These are phyloP conservation scores for Apteryx owenii DNA, from an alignment of 2,113 vertebrate genomes.

Conservation along the genomic window DNA sequence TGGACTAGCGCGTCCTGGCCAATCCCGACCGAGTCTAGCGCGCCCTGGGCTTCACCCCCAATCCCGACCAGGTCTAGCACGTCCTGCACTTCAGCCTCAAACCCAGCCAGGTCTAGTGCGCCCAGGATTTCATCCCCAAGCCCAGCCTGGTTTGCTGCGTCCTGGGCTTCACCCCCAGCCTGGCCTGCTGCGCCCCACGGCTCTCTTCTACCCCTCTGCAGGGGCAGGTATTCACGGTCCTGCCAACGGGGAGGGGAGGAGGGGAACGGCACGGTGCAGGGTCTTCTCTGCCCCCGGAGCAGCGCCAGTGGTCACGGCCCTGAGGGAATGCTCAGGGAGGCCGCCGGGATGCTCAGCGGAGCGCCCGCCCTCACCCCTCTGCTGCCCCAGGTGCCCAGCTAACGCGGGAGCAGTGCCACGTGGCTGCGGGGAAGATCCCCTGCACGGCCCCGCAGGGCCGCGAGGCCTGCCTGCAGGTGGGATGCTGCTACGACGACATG, in stretches of 20 bases:
- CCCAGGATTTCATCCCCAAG: background rate
- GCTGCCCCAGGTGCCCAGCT: background rate
- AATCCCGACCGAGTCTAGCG: background rate
- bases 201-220: background rate
- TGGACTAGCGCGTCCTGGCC: background rate
- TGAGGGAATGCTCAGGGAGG: background rate
- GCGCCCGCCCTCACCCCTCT: rapidly evolving
- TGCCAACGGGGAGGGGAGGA: rapidly evolving
- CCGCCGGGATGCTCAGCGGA: too few species aligned
- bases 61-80: background rate
- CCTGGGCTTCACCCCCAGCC: background rate
- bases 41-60: background rate
- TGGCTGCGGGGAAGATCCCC: constrained; percentile 5
- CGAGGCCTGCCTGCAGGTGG: constrained; percentile 36
- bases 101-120: background rate
- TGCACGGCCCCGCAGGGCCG: background rate
- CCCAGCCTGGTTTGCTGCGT: background rate
- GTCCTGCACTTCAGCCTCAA: background rate
- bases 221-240: constrained; percentile 2
- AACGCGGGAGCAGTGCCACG: constrained; percentile 43
- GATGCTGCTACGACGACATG: constrained; percentile 65
- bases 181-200: background rate
- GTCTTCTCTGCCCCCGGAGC: background rate
- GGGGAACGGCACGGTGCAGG: rapidly evolving
- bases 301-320: rapidly evolving